Percentiles rank a stretch among this genome's conserved stretches.
These are phyloP conservation scores for Oncorhynchus gorbuscha DNA, from an alignment of 2,113 vertebrate species.

Conservation along the genomic window DNA sequence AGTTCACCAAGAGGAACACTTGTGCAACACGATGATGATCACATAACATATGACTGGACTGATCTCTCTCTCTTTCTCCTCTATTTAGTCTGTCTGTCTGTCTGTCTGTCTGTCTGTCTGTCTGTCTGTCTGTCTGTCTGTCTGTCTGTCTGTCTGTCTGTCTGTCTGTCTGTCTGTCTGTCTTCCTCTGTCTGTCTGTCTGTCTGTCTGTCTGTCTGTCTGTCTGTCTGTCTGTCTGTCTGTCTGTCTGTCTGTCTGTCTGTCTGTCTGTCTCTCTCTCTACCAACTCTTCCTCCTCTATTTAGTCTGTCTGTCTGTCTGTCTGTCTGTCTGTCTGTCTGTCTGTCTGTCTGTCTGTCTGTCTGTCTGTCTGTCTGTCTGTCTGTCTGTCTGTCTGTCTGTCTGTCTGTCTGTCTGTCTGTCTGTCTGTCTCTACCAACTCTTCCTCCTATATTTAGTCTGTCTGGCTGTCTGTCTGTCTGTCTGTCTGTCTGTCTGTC, in stretches of 20 bases:
- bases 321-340: background rate
- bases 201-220: background rate
- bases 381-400: no score
- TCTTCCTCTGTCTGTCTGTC: no score
- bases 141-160: background rate
- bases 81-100: no score
- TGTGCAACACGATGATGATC: background rate
- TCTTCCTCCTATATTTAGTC: no score
- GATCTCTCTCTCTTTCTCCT: background rate
- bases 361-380: no score
- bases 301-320: no score
- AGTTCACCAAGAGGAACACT: constrained; percentile 30
- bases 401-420: no score
- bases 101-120: background rate
- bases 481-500: background rate
- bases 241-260: background rate
- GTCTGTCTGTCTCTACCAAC: background rate
- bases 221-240: background rate
- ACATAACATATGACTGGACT: background rate
- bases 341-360: background rate
- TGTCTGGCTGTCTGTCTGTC: no score
- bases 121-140: background rate
- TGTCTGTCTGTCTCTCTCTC: no score
- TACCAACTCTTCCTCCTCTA: no score
- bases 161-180: no score